Percentiles rank a stretch among this genome's conserved stretches.
Conservation (phyloP, 2,888 invertebrate genomes). For the Ceramica pisi region DNA sequence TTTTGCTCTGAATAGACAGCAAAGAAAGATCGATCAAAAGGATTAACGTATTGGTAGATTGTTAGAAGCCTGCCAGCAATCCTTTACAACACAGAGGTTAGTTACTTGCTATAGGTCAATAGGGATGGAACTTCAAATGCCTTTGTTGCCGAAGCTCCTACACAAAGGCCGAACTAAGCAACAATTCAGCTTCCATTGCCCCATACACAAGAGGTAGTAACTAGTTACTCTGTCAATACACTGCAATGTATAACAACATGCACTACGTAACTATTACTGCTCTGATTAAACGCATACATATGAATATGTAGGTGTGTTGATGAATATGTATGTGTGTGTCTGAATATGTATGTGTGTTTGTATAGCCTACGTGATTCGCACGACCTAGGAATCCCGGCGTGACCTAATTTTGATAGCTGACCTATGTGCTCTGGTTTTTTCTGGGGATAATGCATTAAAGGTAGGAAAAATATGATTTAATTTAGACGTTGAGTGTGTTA, state of each 20-base stretch:
- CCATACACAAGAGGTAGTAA: slow-evolving; percentile 13
- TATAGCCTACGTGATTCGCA: slow-evolving; percentile 38
- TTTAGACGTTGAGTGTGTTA: neutral
- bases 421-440: slow-evolving; percentile 28
- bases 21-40: slow-evolving; percentile 2
- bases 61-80: neutral
- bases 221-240: slow-evolving; percentile 42
- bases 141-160: slow-evolving; percentile 5
- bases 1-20: neutral
- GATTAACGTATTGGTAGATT: neutral
- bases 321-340: slow-evolving; percentile 28
- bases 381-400: slow-evolving; percentile 53
- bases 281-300: slow-evolving; percentile 44
- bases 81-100: neutral
- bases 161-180: slow-evolving; percentile 33
- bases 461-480: neutral
- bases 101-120: neutral
- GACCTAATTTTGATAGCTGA: slow-evolving; percentile 51
- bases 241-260: slow-evolving; percentile 17
- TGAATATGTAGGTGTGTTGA: slow-evolving; percentile 20
- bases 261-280: slow-evolving; percentile 25
- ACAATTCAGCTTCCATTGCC: slow-evolving; percentile 21
- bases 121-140: neutral
- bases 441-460: slow-evolving; percentile 2
- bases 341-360: slow-evolving; percentile 6